Evolutionary conservation across 2,113 vertebrate genomes (phyloP).

Genomic region (western clawed frog (Xenopus tropicalis)): DNA sequence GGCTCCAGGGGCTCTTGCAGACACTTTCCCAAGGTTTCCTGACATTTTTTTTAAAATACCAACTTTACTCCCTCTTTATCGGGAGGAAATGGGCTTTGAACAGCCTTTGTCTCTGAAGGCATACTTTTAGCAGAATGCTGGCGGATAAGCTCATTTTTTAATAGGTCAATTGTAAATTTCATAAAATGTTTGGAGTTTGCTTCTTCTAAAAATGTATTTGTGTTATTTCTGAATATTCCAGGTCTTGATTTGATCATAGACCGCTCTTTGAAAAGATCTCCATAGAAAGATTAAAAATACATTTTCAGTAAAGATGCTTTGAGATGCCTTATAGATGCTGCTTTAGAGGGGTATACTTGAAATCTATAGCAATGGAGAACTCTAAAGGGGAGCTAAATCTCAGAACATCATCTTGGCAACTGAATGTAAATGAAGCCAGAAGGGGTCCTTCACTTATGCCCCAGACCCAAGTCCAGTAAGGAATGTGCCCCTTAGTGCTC

Average conservation of each 20-base stretch:
- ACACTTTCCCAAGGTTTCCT: slow-evolving; percentile 64
- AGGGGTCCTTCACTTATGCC: no score
- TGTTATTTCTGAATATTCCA: neutral
- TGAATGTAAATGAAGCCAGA: neutral
- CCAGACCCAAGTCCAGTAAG: no score
- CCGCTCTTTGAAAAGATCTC: neutral
- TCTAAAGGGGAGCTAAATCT: neutral
- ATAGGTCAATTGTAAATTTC: slow-evolving; percentile 20
- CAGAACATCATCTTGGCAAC: no score
- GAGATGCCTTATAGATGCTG: neutral
- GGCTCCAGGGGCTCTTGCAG: slow-evolving; percentile 54
- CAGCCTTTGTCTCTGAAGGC: slow-evolving; percentile 57
- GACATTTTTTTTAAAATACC: slow-evolving; percentile 47
- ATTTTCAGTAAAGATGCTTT: neutral
- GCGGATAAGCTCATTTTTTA: slow-evolving; percentile 39
- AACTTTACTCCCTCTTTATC: slow-evolving; percentile 56
- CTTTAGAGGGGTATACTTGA: no score
- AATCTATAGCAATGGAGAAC: neutral
- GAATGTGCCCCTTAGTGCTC: no score
- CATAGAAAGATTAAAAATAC: neutral
- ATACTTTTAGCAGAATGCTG: slow-evolving; percentile 50
- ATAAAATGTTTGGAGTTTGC: neutral
- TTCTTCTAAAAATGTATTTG: neutral
- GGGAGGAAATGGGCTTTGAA: slow-evolving; percentile 62
- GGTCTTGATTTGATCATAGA: slow-evolving; percentile 1